phyloP scores from a whole-genome alignment of 1,140 invertebrate genomes.

The Anagrus nilaparvatae region DNA sequence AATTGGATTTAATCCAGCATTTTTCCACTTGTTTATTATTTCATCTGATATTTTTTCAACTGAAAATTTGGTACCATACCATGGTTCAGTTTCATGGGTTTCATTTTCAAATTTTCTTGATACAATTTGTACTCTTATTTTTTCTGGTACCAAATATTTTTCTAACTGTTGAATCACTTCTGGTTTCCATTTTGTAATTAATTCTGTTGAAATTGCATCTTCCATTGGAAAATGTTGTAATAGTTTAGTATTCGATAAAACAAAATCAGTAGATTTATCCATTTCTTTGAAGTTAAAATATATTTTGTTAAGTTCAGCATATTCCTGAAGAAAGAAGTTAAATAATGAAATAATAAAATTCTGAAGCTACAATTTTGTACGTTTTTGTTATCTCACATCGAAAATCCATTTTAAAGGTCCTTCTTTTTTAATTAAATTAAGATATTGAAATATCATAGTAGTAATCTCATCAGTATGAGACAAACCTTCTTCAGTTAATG shows the following conservation, averaged over 20 bases:
- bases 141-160: constrained; percentile 63
- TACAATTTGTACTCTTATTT: constrained; percentile 64
- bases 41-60: constrained; percentile 55
- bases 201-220: constrained; percentile 71
- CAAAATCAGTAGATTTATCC: constrained; percentile 63
- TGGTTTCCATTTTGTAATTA: constrained; percentile 74
- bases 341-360: neutral
- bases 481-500: constrained; percentile 86
- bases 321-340: constrained; percentile 50
- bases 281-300: constrained; percentile 87
- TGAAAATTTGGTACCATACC: constrained; percentile 86
- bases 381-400: constrained; percentile 30
- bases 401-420: constrained; percentile 82
- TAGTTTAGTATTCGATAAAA: constrained; percentile 50
- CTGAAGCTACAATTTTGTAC: neutral
- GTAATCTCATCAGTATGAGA: constrained; percentile 79
- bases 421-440: constrained; percentile 66
- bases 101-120: constrained; percentile 58
- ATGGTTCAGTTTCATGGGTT: constrained; percentile 60
- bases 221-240: constrained; percentile 72
- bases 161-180: constrained; percentile 70
- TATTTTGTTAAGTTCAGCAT: constrained; percentile 63
- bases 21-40: constrained; percentile 59
- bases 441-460: constrained; percentile 75
- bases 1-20: constrained; percentile 49